Conservation (phyloP, 2,113 vertebrate genomes). For the Xyliphius kryptos region DNA sequence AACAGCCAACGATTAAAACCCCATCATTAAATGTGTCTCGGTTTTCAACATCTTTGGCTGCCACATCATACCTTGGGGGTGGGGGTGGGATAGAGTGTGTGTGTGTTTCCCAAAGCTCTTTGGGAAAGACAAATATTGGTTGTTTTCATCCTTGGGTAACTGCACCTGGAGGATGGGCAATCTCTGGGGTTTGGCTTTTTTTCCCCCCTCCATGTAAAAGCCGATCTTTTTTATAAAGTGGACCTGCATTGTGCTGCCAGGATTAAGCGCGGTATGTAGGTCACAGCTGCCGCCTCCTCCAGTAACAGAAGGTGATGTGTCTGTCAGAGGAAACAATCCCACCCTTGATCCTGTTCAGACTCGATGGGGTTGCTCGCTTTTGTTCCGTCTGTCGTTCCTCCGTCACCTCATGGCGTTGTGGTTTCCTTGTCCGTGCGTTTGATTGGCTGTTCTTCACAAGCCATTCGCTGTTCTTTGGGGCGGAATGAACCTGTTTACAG, state of each 20-base stretch:
- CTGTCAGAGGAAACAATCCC: conserved; percentile 16
- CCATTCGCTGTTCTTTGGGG: background rate
- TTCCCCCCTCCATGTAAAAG: conserved; percentile 17
- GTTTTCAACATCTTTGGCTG: too few species aligned
- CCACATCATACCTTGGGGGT: too few species aligned
- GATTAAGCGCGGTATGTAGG: conserved; percentile 41
- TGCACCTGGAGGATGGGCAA: background rate
- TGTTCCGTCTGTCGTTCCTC: background rate
- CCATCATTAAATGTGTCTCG: too few species aligned
- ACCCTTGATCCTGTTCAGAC: background rate
- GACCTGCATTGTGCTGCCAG: conserved; percentile 14
- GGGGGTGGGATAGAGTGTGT: too few species aligned
- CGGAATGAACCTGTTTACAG: background rate
- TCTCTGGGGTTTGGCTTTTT: background rate
- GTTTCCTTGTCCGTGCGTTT: background rate
- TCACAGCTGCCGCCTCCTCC: conserved; percentile 32
- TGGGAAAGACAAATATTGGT: background rate
- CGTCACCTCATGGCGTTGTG: background rate
- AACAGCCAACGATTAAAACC: too few species aligned
- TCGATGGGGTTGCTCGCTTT: background rate
- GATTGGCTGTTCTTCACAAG: conserved; percentile 2
- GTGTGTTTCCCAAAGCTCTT: background rate
- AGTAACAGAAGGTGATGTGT: conserved; percentile 28
- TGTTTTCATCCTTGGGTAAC: conserved; percentile 7
- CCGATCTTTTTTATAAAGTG: conserved; percentile 28